A percentile compares a stretch with the other conserved stretches of the same genome.
Evolutionary conservation across 2,888 invertebrate genomes (phyloP).

Genomic region (Nephrotoma appendiculata): DNA sequence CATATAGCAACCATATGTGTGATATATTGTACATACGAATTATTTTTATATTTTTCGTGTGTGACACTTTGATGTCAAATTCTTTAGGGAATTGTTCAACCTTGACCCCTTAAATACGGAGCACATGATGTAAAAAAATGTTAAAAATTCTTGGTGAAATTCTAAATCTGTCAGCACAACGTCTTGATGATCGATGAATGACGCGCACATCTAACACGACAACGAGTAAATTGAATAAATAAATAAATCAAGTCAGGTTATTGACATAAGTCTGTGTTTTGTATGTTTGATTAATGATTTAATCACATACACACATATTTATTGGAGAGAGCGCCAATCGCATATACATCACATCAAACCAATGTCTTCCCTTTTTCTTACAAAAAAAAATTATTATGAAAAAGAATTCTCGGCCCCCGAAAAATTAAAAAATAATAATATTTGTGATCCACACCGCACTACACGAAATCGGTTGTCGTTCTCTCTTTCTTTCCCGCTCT

Average conservation of each 20-base stretch:
- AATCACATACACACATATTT: neutral
- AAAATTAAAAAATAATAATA: neutral
- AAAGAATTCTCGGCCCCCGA: neutral
- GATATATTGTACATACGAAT: neutral
- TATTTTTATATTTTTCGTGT: neutral
- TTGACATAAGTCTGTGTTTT: neutral
- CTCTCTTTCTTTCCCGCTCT: conserved; percentile 1
- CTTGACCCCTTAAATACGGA: neutral
- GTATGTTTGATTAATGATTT: neutral
- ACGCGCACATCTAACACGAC: neutral
- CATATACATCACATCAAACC: neutral
- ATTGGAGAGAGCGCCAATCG: neutral
- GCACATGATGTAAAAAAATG: neutral
- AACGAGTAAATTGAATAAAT: neutral
- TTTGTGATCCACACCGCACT: neutral
- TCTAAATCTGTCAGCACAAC: neutral
- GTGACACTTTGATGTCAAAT: neutral
- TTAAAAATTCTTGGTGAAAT: neutral
- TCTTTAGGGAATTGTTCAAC: neutral
- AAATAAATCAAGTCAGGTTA: neutral
- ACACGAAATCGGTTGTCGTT: neutral
- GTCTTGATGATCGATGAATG: neutral
- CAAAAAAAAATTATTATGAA: neutral
- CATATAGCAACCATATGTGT: neutral
- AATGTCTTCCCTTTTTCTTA: neutral